These are phyloP conservation scores for Euphonia xanthogaster DNA, from an alignment of 2,797 vertebrate genomes.

Conservation along the genomic window DNA sequence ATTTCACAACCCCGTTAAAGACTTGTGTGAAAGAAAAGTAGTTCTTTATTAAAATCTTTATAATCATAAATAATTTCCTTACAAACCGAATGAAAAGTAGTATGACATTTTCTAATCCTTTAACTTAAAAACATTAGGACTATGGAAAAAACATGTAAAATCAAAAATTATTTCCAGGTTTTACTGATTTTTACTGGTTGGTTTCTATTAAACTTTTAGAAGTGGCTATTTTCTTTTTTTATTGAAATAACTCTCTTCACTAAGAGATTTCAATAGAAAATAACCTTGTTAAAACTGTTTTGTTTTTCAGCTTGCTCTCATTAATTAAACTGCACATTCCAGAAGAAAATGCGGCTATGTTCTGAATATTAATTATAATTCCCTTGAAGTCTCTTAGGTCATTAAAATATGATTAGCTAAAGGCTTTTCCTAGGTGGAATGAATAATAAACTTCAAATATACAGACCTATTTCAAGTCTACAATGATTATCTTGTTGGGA, in stretches of 20 bases:
- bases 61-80: not conserved
- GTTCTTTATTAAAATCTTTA: not conserved
- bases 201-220: not conserved
- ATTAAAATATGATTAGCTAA: constrained; percentile 51
- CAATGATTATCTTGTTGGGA: not conserved
- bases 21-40: not conserved
- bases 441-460: constrained; percentile 4
- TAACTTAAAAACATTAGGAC: not conserved
- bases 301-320: not conserved
- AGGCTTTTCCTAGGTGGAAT: constrained; percentile 28
- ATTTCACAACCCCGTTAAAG: not conserved
- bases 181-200: not conserved
- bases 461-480: not conserved
- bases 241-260: not conserved
- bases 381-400: not conserved
- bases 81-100: not conserved
- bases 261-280: not conserved
- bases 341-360: not conserved
- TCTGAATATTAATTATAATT: constrained; percentile 41
- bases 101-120: not conserved
- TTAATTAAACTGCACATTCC: constrained; percentile 4
- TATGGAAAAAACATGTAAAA: not conserved
- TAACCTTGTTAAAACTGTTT: not conserved
- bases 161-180: not conserved
- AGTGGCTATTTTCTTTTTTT: not conserved